Evolutionary conservation across 2,797 vertebrate species (phyloP).

Genomic region (Takifugu rubripes): DNA sequence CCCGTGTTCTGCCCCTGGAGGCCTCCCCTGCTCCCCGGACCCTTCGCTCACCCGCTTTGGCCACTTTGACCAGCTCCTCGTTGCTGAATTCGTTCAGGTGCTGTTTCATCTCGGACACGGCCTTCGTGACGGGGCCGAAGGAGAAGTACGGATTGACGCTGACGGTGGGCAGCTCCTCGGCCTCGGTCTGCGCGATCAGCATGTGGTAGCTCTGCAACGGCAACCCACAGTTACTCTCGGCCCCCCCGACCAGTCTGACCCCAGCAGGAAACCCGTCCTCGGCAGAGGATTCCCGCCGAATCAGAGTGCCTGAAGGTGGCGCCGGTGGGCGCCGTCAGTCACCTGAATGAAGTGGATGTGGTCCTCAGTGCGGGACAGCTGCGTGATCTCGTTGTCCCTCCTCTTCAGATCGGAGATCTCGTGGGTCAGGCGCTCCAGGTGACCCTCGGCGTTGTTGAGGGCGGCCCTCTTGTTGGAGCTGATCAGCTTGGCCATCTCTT

Average conservation of each 20-base stretch:
- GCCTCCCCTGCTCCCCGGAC: background rate
- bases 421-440: slow-evolving; percentile 77
- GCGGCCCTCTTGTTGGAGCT: slow-evolving; percentile 76
- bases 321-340: background rate
- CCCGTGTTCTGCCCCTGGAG: too few species aligned
- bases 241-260: background rate
- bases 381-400: slow-evolving; percentile 78
- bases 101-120: slow-evolving; percentile 80
- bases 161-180: slow-evolving; percentile 78
- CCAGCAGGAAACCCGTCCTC: too few species aligned
- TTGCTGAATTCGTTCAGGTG: slow-evolving; percentile 79
- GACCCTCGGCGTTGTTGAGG: slow-evolving; percentile 75
- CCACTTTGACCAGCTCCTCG: slow-evolving; percentile 79
- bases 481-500: slow-evolving; percentile 81
- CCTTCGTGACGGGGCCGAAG: slow-evolving; percentile 76
- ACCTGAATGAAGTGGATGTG: slow-evolving; percentile 86
- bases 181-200: slow-evolving; percentile 79
- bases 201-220: slow-evolving; percentile 74
- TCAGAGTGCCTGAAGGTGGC: background rate
- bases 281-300: background rate
- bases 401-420: slow-evolving; percentile 79
- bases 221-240: background rate
- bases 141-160: slow-evolving; percentile 79
- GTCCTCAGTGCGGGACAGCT: slow-evolving; percentile 80
- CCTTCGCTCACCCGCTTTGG: slow-evolving; percentile 66